These are phyloP conservation scores for Drosophila mauritiana DNA, from an alignment of 1,140 invertebrate species.

Conservation along the genomic window DNA sequence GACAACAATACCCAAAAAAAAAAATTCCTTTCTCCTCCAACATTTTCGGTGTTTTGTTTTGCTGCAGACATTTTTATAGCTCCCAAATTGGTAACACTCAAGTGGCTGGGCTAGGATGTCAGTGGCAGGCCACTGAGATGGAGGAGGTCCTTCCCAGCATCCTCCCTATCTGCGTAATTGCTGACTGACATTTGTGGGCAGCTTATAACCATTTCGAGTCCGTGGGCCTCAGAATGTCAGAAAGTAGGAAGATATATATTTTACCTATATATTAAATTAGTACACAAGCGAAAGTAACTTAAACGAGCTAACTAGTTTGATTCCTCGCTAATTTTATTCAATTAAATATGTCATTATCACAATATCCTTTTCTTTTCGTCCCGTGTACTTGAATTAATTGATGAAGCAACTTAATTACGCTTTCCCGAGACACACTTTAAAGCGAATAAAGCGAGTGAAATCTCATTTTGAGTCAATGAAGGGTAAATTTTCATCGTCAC, in stretches of 20 bases:
- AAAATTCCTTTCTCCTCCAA: constrained; percentile 12
- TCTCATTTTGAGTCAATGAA: constrained; percentile 53
- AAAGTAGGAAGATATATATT: not conserved
- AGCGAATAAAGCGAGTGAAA: constrained; percentile 38
- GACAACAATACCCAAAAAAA: constrained; percentile 24
- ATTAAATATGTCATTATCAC: no score
- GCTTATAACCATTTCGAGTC: constrained; percentile 35
- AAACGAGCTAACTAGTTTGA: no score
- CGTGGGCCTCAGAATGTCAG: constrained; percentile 5
- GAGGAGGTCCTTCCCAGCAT: not conserved
- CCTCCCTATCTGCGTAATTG: constrained; percentile 46
- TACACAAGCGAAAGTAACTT: no score
- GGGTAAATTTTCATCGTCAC: constrained; percentile 44
- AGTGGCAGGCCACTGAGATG: constrained; percentile 38
- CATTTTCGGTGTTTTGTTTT: constrained; percentile 37
- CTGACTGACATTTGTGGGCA: constrained; percentile 40
- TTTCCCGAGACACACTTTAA: constrained; percentile 10
- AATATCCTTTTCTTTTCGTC: not conserved
- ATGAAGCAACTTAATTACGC: constrained; percentile 56
- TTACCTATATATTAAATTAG: no score
- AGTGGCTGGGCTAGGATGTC: constrained; percentile 42
- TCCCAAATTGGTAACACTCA: constrained; percentile 44
- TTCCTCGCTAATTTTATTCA: no score
- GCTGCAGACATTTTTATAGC: constrained; percentile 77
- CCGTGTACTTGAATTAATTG: constrained; percentile 15